A percentile compares a stretch with the other conserved stretches of the same genome.
Evolutionary conservation across 2,888 invertebrate species (phyloP).

Genomic region (Agrotis puta): DNA sequence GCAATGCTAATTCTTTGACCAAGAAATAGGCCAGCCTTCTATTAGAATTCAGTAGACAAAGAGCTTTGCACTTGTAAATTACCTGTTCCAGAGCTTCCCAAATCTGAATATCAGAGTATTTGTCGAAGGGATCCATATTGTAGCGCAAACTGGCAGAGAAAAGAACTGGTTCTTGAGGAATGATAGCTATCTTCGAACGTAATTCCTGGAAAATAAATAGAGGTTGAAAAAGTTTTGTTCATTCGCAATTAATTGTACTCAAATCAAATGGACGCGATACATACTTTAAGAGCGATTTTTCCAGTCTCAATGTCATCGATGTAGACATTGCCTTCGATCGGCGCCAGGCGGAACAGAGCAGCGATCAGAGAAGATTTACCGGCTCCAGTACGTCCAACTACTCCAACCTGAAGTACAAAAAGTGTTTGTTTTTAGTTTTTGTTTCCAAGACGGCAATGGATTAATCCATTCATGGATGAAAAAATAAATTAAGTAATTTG

Average conservation of each 20-base stretch:
- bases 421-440: background rate
- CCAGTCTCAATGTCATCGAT: slow-evolving; percentile 95
- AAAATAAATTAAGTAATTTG: too few relatives aligned
- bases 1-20: too few relatives aligned
- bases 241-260: background rate
- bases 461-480: too few relatives aligned
- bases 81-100: slow-evolving; percentile 92
- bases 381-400: slow-evolving; percentile 97
- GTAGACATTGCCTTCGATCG: slow-evolving; percentile 93
- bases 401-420: slow-evolving; percentile 92
- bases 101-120: slow-evolving; percentile 89
- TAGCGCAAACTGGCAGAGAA: slow-evolving; percentile 92
- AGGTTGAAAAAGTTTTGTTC: background rate
- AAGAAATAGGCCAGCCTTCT: too few relatives aligned
- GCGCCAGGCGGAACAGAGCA: slow-evolving; percentile 95
- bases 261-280: background rate
- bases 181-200: slow-evolving; percentile 92
- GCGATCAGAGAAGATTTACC: slow-evolving; percentile 96
- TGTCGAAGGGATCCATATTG: slow-evolving; percentile 92
- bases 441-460: too few relatives aligned
- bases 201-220: slow-evolving; percentile 89
- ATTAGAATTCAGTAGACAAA: background rate
- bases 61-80: slow-evolving; percentile 50
- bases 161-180: slow-evolving; percentile 91
- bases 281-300: slow-evolving; percentile 92